These are phyloP conservation scores for Petrolisthes cinctipes DNA, from an alignment of 2,888 invertebrate genomes.

Conservation along the genomic window DNA sequence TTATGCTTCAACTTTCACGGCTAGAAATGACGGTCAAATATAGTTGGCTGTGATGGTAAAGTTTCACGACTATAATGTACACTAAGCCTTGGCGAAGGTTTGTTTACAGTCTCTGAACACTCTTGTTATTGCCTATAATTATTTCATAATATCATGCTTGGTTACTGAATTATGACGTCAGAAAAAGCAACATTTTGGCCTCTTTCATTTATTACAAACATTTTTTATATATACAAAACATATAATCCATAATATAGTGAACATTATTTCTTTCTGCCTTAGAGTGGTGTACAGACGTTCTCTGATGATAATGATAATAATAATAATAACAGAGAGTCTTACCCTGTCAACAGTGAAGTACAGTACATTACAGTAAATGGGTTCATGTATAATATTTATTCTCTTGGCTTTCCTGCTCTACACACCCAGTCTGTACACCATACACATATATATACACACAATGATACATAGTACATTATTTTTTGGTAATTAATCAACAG, in stretches of 20 bases:
- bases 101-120: too few species aligned
- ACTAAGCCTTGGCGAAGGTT: too few species aligned
- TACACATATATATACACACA: constrained; percentile 23
- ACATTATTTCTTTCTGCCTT: constrained; percentile 36
- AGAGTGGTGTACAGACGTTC: constrained; percentile 22
- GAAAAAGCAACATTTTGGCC: neutral
- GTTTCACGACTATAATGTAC: too few species aligned
- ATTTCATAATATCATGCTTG: too few species aligned
- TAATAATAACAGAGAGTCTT: neutral
- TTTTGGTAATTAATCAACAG: neutral
- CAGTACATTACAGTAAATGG: neutral
- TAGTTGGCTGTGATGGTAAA: too few species aligned
- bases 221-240: constrained; percentile 58
- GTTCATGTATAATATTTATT: too few species aligned
- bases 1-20: too few species aligned
- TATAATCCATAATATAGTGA: constrained; percentile 58
- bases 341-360: constrained; percentile 7
- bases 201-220: constrained; percentile 56
- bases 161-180: too few species aligned
- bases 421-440: neutral
- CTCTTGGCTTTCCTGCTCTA: neutral
- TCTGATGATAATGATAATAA: neutral
- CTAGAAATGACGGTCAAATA: too few species aligned
- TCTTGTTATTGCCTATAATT: too few species aligned
- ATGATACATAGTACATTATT: constrained; percentile 5